These are phyloP conservation scores for Phoenicopterus ruber DNA, from an alignment of 2,113 vertebrate genomes.

Conservation along the genomic window DNA sequence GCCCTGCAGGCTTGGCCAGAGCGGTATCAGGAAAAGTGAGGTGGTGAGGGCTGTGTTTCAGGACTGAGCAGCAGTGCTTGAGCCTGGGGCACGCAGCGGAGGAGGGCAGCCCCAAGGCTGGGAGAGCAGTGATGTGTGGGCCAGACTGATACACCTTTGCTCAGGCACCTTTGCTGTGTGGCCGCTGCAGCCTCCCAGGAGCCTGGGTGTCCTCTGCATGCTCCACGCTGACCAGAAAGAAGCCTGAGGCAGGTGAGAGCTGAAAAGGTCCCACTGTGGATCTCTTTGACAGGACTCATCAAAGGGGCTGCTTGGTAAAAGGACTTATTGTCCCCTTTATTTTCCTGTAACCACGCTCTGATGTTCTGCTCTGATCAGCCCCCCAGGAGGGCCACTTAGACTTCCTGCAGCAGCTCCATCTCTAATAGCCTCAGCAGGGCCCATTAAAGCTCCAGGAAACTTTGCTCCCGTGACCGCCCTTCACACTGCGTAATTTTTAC, in stretches of 20 bases:
- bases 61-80: background rate
- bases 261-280: background rate
- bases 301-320: background rate
- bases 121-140: background rate
- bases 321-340: background rate
- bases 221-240: background rate
- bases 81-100: background rate
- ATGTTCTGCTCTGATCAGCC: background rate
- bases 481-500: background rate
- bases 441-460: background rate
- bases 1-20: background rate
- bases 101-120: background rate
- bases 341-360: background rate
- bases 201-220: background rate
- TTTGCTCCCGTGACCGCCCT: background rate
- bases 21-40: background rate
- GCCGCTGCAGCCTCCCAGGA: background rate
- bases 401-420: background rate
- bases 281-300: background rate
- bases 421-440: background rate
- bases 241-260: background rate
- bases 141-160: background rate
- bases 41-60: background rate
- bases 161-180: background rate
- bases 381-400: background rate